Evolutionary conservation across 2,888 invertebrate genomes (phyloP), one percentile per base, ranked within the genome.

Genomic region (Catocala fraxini): DNA sequence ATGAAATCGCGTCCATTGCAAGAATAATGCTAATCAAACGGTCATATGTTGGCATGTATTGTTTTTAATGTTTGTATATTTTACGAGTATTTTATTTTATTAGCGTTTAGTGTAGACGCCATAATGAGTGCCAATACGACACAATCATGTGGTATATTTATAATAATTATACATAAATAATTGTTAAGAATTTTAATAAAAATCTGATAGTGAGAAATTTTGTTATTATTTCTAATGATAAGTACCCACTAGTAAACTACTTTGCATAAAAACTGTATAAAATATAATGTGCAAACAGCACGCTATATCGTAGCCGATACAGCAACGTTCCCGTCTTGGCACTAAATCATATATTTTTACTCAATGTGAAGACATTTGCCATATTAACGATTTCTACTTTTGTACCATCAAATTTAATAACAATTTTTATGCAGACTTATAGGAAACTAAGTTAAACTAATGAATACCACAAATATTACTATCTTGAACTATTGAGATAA

Each of bases 101-200:
- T 73, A 72, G 72, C 78, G 65, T 71, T 76, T 68, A 77, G 79
- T 78, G 78, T 79, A 80, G 79, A 82, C 84, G 88, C 86, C 86
- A 86, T 85, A 81, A 70, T 84, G 84, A 86, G 91, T 92, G 92
- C 91, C 92, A 91, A 91, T 88, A 87, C 61, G 76, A 78, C 84
- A 83, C 80, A 80, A 80, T 82, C 81, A 87, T 88, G 86, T 90
- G 86, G 87, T 89, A 85, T 89, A 78, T 88, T 88, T 87, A 87
- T 83, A 81, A 83, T 88, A 83, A 86, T 85, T 87, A 89, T 89
- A 89, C 82, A 89, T 90, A 89, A 78, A 84, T 87, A 88, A 77
- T 87, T 89, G 85, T 89, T 89, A 90, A 91, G 84, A 84, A 87
- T 89, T 92, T 89, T 89, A 91, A 89, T 90, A 90, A 90, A 84